A percentile compares a stretch with the other conserved stretches of the same genome.
These are phyloP conservation scores for Gymnodraco acuticeps DNA, from an alignment of 2,797 vertebrate species.

Conservation along the genomic window DNA sequence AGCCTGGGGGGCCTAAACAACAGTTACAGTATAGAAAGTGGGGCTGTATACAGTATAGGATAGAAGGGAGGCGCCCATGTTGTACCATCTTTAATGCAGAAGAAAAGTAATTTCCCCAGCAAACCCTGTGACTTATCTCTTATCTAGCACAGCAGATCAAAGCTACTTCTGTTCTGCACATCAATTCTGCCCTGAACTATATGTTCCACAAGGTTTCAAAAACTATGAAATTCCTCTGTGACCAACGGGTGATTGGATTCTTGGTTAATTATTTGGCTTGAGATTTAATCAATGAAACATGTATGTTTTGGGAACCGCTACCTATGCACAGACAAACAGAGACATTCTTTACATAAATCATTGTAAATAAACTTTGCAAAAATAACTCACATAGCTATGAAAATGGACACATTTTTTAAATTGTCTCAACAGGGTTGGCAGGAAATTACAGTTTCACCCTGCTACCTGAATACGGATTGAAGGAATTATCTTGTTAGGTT, in stretches of 20 bases:
- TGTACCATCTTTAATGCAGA: constrained; percentile 19
- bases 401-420: too few species aligned
- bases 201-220: constrained; percentile 16
- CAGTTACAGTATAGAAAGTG: constrained; percentile 55
- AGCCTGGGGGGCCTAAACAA: constrained; percentile 62
- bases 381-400: neutral
- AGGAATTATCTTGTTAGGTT: neutral
- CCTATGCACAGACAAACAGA: neutral
- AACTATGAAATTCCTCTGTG: constrained; percentile 10
- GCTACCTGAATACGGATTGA: neutral
- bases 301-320: constrained; percentile 23
- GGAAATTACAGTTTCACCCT: neutral
- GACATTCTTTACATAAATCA: neutral
- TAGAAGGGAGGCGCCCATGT: constrained; percentile 11
- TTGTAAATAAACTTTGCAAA: constrained; percentile 10
- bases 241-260: constrained; percentile 9
- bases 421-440: neutral
- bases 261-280: constrained; percentile 22
- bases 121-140: constrained; percentile 10
- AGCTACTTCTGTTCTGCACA: constrained; percentile 10
- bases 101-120: constrained; percentile 27
- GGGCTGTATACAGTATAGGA: constrained; percentile 9
- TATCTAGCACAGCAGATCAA: constrained; percentile 32
- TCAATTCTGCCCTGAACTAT: constrained; percentile 13
- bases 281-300: constrained; percentile 39